These are phyloP conservation scores for Cliona cf. orientalis DNA, from an alignment of 37 sponge, comb jelly and placozoan species.

Conservation along the genomic window DNA sequence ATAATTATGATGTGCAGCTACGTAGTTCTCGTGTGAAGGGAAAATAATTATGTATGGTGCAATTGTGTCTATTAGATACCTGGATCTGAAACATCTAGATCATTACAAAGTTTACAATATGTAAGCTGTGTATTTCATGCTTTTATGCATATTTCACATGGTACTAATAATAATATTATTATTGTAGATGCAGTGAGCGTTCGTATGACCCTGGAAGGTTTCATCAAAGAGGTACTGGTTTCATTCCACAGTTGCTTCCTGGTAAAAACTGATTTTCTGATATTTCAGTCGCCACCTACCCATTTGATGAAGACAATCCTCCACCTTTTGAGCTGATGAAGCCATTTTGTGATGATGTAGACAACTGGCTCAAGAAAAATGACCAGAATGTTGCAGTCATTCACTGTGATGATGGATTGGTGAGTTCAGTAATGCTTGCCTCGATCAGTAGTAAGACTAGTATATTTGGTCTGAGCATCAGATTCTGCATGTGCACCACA, in stretches of 20 bases:
- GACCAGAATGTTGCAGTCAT: constrained; percentile 89
- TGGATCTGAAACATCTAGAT: constrained; percentile 71
- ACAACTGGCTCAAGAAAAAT: constrained; percentile 65
- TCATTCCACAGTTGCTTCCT: background rate
- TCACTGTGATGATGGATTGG: constrained; percentile 98
- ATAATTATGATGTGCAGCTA: too few species aligned
- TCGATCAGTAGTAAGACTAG: too few species aligned
- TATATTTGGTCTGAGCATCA: too few species aligned
- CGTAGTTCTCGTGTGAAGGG: background rate
- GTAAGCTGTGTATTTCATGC: constrained; percentile 56
- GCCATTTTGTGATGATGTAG: constrained; percentile 96
- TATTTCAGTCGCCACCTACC: constrained; percentile 76
- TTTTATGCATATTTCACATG: background rate
- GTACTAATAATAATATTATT: background rate
- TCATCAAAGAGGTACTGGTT: constrained; percentile 58
- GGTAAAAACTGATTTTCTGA: too few species aligned
- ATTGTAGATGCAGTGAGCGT: constrained; percentile 38
- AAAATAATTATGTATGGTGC: background rate
- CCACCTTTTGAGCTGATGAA: constrained; percentile 93
- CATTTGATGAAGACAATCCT: constrained; percentile 98
- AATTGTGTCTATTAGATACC: constrained; percentile 79
- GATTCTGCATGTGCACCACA: background rate
- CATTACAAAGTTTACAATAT: constrained; percentile 91
- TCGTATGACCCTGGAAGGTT: constrained; percentile 75
- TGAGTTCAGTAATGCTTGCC: constrained; percentile 4